Evolutionary conservation across 2,888 invertebrate genomes (phyloP).

Genomic region (Apocheima hispidaria): DNA sequence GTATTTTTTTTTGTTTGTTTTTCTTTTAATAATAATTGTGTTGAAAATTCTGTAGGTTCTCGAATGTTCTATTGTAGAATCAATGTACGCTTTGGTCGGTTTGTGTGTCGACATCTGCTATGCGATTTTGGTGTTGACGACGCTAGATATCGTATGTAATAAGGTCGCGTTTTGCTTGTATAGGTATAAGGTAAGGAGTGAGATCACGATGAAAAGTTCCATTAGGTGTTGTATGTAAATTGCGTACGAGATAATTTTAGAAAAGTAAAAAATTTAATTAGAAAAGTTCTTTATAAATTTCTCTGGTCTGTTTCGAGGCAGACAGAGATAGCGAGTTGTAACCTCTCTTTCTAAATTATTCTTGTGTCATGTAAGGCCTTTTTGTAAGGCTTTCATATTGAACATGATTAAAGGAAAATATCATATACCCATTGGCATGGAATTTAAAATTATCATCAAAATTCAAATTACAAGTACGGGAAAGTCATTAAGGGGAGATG

Average conservation of each 20-base stretch:
- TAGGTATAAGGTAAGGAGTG: constrained; percentile 45
- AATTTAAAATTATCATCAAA: too few relatives aligned
- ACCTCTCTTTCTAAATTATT: constrained; percentile 9
- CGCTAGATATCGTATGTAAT: constrained; percentile 44
- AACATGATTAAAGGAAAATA: neutral
- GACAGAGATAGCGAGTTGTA: neutral
- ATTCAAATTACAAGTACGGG: too few relatives aligned
- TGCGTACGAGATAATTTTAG: constrained; percentile 1
- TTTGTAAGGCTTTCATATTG: neutral
- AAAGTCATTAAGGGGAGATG: too few relatives aligned
- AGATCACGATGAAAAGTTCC: constrained; percentile 31
- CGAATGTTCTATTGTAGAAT: constrained; percentile 83
- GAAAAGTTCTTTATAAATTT: constrained; percentile 6
- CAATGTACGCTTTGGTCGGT: constrained; percentile 80
- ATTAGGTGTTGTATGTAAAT: constrained; percentile 30
- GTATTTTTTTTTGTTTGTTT: too few relatives aligned
- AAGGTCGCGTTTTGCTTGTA: constrained; percentile 45
- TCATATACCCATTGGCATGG: too few relatives aligned
- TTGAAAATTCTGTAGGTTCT: constrained; percentile 74
- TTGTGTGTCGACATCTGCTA: constrained; percentile 56
- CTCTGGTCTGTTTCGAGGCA: neutral
- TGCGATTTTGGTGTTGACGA: constrained; percentile 43
- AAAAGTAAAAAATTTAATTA: neutral
- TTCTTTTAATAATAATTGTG: too few relatives aligned
- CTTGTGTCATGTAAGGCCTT: neutral